phyloP scores from a whole-genome alignment of 2,888 invertebrate genomes.

The Eutolmus rufibarbis region DNA sequence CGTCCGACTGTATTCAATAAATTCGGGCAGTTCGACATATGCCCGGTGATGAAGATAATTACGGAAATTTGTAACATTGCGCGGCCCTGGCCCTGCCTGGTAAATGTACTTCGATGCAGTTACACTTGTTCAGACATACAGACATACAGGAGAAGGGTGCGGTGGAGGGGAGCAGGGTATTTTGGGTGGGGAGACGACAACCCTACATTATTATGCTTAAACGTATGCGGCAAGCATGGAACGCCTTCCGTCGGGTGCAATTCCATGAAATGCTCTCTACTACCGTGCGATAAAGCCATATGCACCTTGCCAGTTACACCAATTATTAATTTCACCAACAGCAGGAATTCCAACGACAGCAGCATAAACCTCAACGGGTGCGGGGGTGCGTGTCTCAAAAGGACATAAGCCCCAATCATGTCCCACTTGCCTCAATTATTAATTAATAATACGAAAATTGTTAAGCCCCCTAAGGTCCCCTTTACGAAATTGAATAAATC shows the following conservation, averaged over 20 bases:
- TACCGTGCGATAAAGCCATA: background rate
- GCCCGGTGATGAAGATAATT: conserved; percentile 12
- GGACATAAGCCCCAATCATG: background rate
- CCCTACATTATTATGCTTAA: background rate
- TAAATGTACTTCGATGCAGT: background rate
- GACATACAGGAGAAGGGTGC: background rate
- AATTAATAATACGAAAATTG: background rate
- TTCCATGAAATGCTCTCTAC: conserved; percentile 1
- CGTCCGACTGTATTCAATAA: conserved; percentile 9
- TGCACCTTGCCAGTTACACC: conserved; percentile 14
- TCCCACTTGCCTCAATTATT: background rate
- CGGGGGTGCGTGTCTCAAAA: background rate
- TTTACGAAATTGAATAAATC: background rate
- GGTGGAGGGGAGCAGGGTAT: background rate
- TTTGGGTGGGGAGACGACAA: background rate
- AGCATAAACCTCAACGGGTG: background rate
- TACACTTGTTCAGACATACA: background rate
- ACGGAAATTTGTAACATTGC: conserved; percentile 10
- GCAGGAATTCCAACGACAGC: conserved; percentile 15
- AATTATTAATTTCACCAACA: conserved; percentile 25
- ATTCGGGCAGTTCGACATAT: conserved; percentile 10
- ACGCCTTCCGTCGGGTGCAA: background rate
- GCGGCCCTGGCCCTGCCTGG: background rate
- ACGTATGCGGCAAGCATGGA: background rate
- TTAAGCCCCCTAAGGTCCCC: background rate